Evolutionary conservation across 2,888 invertebrate genomes (phyloP).

Genomic region (Baccha elongata): DNA sequence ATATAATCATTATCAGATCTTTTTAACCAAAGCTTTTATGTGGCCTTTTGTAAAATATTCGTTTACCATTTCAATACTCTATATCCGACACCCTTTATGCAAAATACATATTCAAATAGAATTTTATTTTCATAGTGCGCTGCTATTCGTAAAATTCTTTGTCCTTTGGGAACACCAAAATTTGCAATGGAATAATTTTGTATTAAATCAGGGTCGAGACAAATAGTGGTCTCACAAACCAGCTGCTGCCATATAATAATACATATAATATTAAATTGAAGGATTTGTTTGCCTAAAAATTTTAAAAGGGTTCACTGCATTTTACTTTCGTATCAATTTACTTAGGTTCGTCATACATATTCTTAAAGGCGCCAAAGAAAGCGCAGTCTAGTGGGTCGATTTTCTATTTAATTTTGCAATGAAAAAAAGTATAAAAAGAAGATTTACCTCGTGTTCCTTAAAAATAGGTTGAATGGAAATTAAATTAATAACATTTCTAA

Average conservation of each 20-base stretch:
- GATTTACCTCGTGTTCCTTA: not conserved
- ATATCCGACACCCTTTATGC: not conserved
- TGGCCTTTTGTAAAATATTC: not conserved
- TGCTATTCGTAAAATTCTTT: not conserved
- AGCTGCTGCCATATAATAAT: slow-evolving; percentile 8
- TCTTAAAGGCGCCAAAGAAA: not conserved
- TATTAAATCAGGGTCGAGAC: not conserved
- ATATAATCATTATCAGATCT: too few species aligned
- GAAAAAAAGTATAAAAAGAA: not conserved
- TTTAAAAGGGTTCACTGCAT: slow-evolving; percentile 21
- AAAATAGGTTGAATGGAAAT: slow-evolving; percentile 57
- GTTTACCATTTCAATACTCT: not conserved
- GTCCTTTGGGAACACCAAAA: not conserved
- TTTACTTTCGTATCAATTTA: slow-evolving; percentile 1
- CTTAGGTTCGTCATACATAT: not conserved
- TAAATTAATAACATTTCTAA: slow-evolving; percentile 56
- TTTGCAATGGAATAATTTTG: not conserved
- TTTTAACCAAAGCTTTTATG: not conserved
- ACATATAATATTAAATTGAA: slow-evolving; percentile 55
- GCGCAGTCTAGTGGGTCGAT: slow-evolving; percentile 6
- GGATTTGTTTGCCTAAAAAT: slow-evolving; percentile 30
- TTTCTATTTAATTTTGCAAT: not conserved
- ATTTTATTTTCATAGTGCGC: not conserved
- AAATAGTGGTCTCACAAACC: not conserved
- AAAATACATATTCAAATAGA: slow-evolving; percentile 13